These are phyloP conservation scores for Barypeithes pellucidus DNA, from an alignment of 2,888 invertebrate genomes.

Conservation along the genomic window DNA sequence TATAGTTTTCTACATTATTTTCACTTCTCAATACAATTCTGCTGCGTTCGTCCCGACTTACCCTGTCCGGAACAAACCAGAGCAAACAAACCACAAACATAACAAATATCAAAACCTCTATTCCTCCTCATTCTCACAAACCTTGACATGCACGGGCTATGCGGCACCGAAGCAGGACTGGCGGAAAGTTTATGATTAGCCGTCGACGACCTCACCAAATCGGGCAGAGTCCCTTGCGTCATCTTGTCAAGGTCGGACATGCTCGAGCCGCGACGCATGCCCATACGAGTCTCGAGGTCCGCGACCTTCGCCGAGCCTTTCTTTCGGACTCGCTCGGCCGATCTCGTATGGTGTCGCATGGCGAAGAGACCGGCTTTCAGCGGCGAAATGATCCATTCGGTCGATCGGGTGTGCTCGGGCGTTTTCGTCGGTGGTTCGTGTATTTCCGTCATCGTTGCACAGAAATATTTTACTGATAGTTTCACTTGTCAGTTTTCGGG, in stretches of 20 bases:
- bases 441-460: slow-evolving; percentile 32
- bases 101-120: slow-evolving; percentile 1
- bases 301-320: slow-evolving; percentile 53
- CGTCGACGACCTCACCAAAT: slow-evolving; percentile 72
- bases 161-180: slow-evolving; percentile 72
- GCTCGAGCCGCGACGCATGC: slow-evolving; percentile 81
- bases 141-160: slow-evolving; percentile 73
- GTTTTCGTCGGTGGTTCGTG: slow-evolving; percentile 17
- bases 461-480: background rate
- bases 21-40: too few relatives aligned
- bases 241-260: slow-evolving; percentile 83
- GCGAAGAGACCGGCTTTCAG: slow-evolving; percentile 74
- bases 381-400: slow-evolving; percentile 76
- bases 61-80: background rate
- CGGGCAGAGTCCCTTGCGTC: slow-evolving; percentile 65
- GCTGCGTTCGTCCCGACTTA: too few relatives aligned
- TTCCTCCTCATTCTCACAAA: slow-evolving; percentile 17
- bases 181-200: slow-evolving; percentile 68
- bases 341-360: slow-evolving; percentile 70
- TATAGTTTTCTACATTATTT: too few relatives aligned
- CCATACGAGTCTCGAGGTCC: slow-evolving; percentile 43
- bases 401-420: slow-evolving; percentile 54
- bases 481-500: background rate
- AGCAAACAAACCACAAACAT: background rate
- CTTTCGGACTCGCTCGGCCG: slow-evolving; percentile 63